Evolutionary conservation across 2,113 vertebrate genomes (phyloP).

Genomic region (Esox niger): DNA sequence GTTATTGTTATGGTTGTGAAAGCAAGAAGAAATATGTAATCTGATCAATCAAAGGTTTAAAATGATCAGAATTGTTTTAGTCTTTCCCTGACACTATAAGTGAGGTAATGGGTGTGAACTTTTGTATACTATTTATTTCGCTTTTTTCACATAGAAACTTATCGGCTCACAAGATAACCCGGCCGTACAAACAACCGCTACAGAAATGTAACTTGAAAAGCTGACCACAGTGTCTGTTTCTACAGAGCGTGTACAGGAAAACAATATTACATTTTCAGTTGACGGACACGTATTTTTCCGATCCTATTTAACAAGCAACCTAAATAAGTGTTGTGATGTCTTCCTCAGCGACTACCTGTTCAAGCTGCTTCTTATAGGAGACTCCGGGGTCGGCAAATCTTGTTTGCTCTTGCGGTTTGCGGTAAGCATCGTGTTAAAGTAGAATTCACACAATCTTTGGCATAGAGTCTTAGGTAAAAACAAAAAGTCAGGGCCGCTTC

Average conservation of each 20-base stretch:
- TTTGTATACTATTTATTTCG: not conserved
- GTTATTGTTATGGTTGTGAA: not conserved
- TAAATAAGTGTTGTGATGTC: constrained; percentile 14
- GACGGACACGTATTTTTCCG: not conserved
- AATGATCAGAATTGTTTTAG: not conserved
- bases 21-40: not conserved
- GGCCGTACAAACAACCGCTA: not conserved
- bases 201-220: not conserved
- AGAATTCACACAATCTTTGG: not conserved
- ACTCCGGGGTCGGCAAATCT: constrained; percentile 97
- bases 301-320: not conserved
- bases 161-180: not conserved
- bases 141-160: not conserved
- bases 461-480: not conserved
- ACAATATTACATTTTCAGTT: not conserved
- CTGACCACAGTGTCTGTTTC: not conserved
- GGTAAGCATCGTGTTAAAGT: constrained; percentile 70
- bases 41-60: too few relatives aligned
- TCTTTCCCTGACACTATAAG: not conserved
- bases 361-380: constrained; percentile 96
- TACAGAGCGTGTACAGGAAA: not conserved
- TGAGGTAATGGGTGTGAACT: not conserved
- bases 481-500: not conserved
- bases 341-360: constrained; percentile 94
- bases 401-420: constrained; percentile 96